Conservation (phyloP, 2,888 invertebrate genomes). For the Eupithecia inturbata region DNA sequence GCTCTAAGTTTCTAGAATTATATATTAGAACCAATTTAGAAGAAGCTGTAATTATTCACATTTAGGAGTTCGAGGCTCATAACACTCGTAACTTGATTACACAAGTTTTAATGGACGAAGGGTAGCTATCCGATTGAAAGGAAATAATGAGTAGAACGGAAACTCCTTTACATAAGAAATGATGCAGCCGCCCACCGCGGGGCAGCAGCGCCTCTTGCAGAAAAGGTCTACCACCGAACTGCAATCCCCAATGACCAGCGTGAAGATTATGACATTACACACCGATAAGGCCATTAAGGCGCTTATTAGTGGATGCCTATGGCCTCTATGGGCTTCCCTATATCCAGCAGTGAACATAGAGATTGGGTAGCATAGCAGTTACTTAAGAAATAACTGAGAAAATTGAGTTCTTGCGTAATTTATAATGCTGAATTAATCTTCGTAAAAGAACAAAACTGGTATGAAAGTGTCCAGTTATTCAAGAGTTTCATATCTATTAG, state of each 20-base stretch:
- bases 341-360: background rate
- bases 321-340: too few species aligned
- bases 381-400: background rate
- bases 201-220: background rate
- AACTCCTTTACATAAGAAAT: conserved; percentile 3
- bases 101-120: conserved; percentile 39
- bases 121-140: background rate
- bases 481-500: background rate
- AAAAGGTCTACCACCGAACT: background rate
- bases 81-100: conserved; percentile 30
- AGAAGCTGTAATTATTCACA: conserved; percentile 18
- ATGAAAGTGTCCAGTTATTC: background rate
- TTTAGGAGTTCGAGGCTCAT: conserved; percentile 11
- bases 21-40: conserved; percentile 5
- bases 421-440: background rate
- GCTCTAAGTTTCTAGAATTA: background rate
- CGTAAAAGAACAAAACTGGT: background rate
- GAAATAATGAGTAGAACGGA: conserved; percentile 7
- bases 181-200: background rate
- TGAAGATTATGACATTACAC: background rate
- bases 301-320: background rate
- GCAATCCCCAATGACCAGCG: background rate
- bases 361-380: too few species aligned
- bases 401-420: background rate
- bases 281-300: background rate